Evolutionary conservation across 2,888 invertebrate species (phyloP).

Genomic region (Macropis europaea): DNA sequence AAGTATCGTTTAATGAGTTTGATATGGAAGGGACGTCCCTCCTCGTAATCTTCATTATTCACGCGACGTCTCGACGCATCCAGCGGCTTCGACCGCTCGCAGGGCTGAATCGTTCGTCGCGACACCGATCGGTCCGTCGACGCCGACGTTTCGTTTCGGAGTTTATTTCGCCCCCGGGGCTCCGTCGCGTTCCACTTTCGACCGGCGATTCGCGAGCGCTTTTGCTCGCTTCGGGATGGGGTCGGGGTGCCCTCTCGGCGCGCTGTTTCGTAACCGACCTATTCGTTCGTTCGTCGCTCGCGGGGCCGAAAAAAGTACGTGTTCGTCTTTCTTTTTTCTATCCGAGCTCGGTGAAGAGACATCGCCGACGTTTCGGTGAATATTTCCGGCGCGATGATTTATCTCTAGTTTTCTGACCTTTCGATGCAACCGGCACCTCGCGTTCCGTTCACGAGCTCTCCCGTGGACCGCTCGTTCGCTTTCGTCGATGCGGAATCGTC

Average conservation of each 20-base stretch:
- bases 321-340: background rate
- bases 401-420: constrained; percentile 40
- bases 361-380: constrained; percentile 20
- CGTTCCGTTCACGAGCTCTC: constrained; percentile 30
- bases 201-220: too few species aligned
- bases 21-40: constrained; percentile 51
- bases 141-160: too few species aligned
- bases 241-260: background rate
- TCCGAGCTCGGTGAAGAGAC: background rate
- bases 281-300: background rate
- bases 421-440: constrained; percentile 30
- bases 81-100: constrained; percentile 8
- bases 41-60: constrained; percentile 57
- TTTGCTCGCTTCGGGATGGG: too few species aligned
- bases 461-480: constrained; percentile 38
- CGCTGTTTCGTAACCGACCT: background rate
- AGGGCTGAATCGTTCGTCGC: constrained; percentile 12
- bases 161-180: too few species aligned
- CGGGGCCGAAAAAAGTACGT: background rate
- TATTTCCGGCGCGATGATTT: constrained; percentile 21
- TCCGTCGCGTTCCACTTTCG: too few species aligned
- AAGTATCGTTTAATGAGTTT: constrained; percentile 56
- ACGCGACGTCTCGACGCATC: constrained; percentile 42
- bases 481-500: constrained; percentile 47
- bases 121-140: background rate